Evolutionary conservation across 2,113 vertebrate species (phyloP).

Genomic region (Turdus rufiventris): DNA sequence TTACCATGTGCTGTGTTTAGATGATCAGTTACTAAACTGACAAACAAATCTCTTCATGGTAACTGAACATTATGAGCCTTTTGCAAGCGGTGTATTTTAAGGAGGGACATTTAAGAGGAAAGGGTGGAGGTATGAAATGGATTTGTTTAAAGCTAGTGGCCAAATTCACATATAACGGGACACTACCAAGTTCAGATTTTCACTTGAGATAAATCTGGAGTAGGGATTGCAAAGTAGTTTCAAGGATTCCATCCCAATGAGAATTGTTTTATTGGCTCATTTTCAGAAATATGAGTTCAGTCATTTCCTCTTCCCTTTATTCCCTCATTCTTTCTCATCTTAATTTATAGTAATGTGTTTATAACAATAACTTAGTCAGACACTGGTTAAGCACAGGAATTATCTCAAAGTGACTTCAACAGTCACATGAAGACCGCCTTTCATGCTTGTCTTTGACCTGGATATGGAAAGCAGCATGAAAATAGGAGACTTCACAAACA

Average conservation of each 20-base stretch:
- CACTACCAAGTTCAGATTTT: background rate
- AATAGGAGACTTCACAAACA: background rate
- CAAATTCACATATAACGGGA: background rate
- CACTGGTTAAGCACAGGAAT: background rate
- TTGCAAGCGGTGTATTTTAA: background rate
- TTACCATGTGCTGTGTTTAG: background rate
- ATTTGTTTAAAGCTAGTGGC: background rate
- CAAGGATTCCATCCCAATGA: background rate
- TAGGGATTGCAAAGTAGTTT: background rate
- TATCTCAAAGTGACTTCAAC: background rate
- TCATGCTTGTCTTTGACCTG: background rate
- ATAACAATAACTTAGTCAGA: background rate
- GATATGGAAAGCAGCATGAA: background rate
- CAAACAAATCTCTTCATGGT: background rate
- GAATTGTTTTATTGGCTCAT: background rate
- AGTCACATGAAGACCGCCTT: background rate
- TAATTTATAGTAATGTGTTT: background rate
- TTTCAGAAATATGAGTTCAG: background rate
- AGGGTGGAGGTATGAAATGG: background rate
- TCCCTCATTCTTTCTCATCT: conserved; percentile 17
- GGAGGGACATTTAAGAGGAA: background rate
- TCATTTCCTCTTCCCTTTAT: conserved; percentile 36
- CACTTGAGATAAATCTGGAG: background rate
- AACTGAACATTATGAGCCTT: background rate
- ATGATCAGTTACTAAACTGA: background rate